Conservation (phyloP, 2,797 vertebrate species). For the Coendou prehensilis region DNA sequence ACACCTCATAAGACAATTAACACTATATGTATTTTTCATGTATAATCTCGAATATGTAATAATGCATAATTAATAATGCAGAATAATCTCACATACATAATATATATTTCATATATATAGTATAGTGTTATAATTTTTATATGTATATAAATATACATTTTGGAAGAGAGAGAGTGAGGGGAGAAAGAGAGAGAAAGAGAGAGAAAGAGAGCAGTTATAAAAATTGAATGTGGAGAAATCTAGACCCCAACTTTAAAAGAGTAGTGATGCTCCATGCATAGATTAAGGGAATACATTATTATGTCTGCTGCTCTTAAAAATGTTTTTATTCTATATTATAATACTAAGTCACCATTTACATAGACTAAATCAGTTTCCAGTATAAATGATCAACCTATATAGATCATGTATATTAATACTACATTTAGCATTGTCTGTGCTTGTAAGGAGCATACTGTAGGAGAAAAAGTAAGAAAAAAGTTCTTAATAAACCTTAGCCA, state of each 20-base stretch:
- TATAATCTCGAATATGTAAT: too few relatives aligned
- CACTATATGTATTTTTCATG: neutral
- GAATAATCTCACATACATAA: neutral
- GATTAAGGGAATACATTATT: neutral
- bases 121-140: neutral
- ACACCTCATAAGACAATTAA: neutral
- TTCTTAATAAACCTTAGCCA: neutral
- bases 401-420: neutral
- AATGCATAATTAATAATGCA: neutral
- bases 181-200: neutral
- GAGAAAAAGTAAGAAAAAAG: neutral
- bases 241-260: neutral
- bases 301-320: neutral
- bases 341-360: neutral
- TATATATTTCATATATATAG: neutral
- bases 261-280: neutral
- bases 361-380: neutral
- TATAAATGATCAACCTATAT: neutral
- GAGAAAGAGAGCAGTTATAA: neutral
- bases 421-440: neutral
- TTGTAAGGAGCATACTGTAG: neutral
- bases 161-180: neutral
- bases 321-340: neutral
- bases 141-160: neutral
- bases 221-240: neutral